phyloP scores from a whole-genome alignment of 2,888 invertebrate species.

The Acholoe squamosa region DNA sequence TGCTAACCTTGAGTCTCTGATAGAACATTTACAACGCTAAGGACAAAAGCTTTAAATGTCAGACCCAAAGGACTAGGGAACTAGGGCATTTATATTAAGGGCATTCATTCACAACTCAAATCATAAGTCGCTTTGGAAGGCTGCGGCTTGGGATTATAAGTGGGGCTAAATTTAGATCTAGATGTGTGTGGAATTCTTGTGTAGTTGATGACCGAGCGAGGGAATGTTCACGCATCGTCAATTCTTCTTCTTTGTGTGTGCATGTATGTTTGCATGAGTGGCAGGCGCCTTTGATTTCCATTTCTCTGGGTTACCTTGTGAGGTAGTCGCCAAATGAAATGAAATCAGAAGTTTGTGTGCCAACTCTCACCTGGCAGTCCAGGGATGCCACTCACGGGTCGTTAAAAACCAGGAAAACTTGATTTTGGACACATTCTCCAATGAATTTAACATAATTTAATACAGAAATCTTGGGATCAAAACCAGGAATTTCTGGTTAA shows the following conservation, averaged over 20 bases:
- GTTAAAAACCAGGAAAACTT: too few species aligned
- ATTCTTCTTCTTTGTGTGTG: not conserved
- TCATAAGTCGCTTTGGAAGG: not conserved
- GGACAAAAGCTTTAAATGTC: not conserved
- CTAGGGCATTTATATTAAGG: not conserved
- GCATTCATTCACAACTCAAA: not conserved
- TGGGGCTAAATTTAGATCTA: not conserved
- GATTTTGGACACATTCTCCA: too few species aligned
- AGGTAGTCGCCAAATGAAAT: not conserved
- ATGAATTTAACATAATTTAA: too few species aligned
- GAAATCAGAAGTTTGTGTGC: too few species aligned
- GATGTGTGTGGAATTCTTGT: constrained; percentile 51
- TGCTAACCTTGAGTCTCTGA: not conserved
- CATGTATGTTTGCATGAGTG: not conserved
- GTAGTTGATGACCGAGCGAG: constrained; percentile 43
- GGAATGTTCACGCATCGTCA: constrained; percentile 57
- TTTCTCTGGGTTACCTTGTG: too few species aligned
- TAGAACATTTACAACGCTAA: not conserved
- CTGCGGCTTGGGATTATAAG: not conserved
- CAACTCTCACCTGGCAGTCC: not conserved
- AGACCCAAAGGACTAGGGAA: not conserved
- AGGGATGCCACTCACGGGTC: too few species aligned
- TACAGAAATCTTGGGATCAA: too few species aligned
- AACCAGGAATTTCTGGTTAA: too few species aligned
- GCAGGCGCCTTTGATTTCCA: not conserved